Conservation (phyloP, 1,140 invertebrate species). For the Cylas formicarius region DNA sequence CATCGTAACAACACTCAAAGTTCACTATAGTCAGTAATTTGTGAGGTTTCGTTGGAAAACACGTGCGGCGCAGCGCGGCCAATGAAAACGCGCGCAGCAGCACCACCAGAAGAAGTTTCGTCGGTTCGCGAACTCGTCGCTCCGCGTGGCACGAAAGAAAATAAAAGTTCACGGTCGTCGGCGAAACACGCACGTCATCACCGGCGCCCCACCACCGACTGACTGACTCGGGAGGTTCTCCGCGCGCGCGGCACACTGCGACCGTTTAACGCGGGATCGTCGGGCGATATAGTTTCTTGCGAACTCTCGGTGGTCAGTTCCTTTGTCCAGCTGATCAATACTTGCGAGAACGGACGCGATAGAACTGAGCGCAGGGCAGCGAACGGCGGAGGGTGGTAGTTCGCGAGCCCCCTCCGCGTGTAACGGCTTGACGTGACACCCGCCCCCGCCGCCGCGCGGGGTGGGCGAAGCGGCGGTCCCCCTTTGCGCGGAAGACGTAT, state of each 20-base stretch:
- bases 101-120: slow-evolving; percentile 29
- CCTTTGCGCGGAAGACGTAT: slow-evolving; percentile 36
- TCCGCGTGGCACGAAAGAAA: neutral
- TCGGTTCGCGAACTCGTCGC: slow-evolving; percentile 13
- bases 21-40: slow-evolving; percentile 6
- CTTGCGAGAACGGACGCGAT: slow-evolving; percentile 30
- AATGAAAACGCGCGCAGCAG: slow-evolving; percentile 22
- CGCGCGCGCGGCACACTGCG: neutral
- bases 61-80: slow-evolving; percentile 24
- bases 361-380: slow-evolving; percentile 32
- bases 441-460: slow-evolving; percentile 28
- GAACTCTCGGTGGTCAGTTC: slow-evolving; percentile 39
- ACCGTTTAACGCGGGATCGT: slow-evolving; percentile 10
- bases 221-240: neutral
- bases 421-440: slow-evolving; percentile 42
- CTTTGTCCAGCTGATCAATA: slow-evolving; percentile 44
- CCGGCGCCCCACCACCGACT: slow-evolving; percentile 3
- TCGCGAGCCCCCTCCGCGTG: slow-evolving; percentile 35
- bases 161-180: slow-evolving; percentile 18
- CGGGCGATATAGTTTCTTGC: slow-evolving; percentile 35
- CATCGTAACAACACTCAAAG: slow-evolving; percentile 23
- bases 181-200: slow-evolving; percentile 16
- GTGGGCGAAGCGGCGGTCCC: slow-evolving; percentile 20
- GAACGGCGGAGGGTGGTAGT: slow-evolving; percentile 30
- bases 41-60: slow-evolving; percentile 10